Conservation (phyloP, 2,888 invertebrate species). For the Microchrysa polita region DNA sequence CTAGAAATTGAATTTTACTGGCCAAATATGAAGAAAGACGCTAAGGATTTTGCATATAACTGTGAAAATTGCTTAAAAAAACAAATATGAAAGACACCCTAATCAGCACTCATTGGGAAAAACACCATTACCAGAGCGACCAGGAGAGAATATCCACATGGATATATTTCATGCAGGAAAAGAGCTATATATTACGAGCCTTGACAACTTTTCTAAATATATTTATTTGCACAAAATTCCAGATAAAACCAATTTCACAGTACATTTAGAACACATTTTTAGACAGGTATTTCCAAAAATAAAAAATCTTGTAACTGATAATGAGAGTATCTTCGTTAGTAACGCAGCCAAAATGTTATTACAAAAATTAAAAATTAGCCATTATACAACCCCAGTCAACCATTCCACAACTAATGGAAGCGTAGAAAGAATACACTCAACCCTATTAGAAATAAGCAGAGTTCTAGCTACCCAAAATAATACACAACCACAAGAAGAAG, state of each 20-base stretch:
- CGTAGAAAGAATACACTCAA: background rate
- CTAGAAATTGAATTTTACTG: constrained; percentile 6
- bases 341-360: background rate
- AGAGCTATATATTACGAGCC: background rate
- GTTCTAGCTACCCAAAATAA: background rate
- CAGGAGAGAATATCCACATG: background rate
- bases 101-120: no score
- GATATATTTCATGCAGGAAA: background rate
- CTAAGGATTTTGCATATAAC: background rate
- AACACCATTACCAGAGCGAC: background rate
- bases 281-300: background rate
- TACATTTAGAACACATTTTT: background rate
- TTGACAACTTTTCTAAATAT: background rate
- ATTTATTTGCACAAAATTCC: background rate
- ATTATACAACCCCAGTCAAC: background rate
- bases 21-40: background rate
- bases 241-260: background rate
- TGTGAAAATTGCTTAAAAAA: background rate
- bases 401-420: background rate
- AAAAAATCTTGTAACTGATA: background rate
- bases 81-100: background rate
- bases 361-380: background rate
- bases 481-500: background rate
- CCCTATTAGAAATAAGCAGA: background rate
- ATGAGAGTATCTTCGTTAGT: background rate